Conservation (phyloP, 2,113 vertebrate species). For the Coptodon rendalli region DNA sequence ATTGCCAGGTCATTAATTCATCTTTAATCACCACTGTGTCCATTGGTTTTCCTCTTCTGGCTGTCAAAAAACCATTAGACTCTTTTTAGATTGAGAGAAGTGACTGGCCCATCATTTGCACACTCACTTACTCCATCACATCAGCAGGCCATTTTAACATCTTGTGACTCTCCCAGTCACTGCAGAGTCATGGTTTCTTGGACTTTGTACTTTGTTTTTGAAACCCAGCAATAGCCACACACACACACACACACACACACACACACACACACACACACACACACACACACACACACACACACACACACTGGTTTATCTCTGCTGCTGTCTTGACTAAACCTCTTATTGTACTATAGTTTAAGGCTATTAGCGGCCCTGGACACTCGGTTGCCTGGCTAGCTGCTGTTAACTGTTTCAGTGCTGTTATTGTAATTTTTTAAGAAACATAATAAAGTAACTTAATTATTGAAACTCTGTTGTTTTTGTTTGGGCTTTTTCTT, state of each 20-base stretch:
- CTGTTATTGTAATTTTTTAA: not conserved
- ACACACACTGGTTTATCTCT: not conserved
- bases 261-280: too few relatives aligned
- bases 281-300: too few relatives aligned
- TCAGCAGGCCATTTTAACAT: slow-evolving; percentile 6
- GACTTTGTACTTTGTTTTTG: not conserved
- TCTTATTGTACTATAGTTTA: not conserved
- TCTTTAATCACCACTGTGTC: slow-evolving; percentile 23
- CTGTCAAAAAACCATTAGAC: slow-evolving; percentile 42
- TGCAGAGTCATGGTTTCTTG: not conserved
- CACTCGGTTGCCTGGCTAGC: not conserved
- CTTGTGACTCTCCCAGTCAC: slow-evolving; percentile 24
- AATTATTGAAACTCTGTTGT: not conserved
- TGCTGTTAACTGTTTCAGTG: not conserved
- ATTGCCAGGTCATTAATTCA: slow-evolving; percentile 26
- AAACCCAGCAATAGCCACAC: not conserved
- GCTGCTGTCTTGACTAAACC: not conserved
- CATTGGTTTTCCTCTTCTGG: not conserved
- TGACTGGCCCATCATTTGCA: slow-evolving; percentile 10
- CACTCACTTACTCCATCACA: not conserved
- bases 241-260: not conserved
- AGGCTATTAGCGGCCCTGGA: not conserved
- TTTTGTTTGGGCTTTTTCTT: not conserved
- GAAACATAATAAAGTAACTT: not conserved
- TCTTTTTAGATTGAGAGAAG: slow-evolving; percentile 1